Evolutionary conservation across 1,140 invertebrate species (phyloP).

Genomic region (Achatina immaculata): DNA sequence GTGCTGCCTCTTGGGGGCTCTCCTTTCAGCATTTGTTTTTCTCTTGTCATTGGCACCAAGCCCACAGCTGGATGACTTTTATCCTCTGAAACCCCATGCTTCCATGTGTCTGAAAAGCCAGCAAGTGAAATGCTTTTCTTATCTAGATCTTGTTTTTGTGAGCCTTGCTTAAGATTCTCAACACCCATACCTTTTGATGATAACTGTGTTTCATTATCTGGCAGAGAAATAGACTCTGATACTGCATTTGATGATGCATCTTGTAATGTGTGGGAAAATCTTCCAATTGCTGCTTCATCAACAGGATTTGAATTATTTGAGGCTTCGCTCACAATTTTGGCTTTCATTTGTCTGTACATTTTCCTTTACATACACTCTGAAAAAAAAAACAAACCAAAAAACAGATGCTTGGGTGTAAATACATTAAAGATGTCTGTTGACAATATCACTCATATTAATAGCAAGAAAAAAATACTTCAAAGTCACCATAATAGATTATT

Average conservation of each 20-base stretch:
- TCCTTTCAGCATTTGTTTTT: background rate
- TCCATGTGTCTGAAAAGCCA: background rate
- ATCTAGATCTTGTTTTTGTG: background rate
- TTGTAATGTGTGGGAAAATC: background rate
- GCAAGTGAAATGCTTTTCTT: background rate
- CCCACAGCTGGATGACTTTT: too few relatives aligned
- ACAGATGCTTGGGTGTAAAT: too few relatives aligned
- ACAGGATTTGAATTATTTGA: background rate
- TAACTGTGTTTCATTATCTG: background rate
- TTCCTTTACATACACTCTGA: background rate
- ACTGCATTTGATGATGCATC: background rate
- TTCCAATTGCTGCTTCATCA: background rate
- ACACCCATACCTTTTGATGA: background rate
- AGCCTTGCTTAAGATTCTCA: background rate
- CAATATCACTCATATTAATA: too few relatives aligned
- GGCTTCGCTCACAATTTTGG: background rate
- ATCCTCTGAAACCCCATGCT: background rate
- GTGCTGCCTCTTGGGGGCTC: background rate
- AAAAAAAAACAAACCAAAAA: too few relatives aligned
- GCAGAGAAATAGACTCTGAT: background rate
- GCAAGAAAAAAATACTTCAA: too few relatives aligned
- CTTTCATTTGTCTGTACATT: background rate
- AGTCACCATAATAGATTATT: too few relatives aligned
- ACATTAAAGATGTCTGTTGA: too few relatives aligned
- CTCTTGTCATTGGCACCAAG: background rate